These are phyloP conservation scores for Bedellia somnulentella DNA, from an alignment of 2,888 invertebrate genomes.

Conservation along the genomic window DNA sequence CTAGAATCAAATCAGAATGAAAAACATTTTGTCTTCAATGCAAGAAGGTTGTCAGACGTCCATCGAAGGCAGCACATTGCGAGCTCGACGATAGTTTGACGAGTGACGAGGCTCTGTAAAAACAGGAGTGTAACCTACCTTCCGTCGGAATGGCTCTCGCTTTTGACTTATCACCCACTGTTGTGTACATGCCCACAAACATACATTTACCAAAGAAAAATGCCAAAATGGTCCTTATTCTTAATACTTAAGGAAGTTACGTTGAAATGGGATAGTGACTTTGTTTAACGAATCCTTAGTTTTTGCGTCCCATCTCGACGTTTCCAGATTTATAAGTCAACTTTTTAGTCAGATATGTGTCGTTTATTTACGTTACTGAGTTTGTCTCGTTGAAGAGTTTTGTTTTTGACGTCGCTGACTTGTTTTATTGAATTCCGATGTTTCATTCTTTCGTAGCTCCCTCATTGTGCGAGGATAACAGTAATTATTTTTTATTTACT, in stretches of 20 bases:
- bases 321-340: constrained; percentile 7
- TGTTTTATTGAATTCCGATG: constrained; percentile 5
- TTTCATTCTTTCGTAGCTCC: constrained; percentile 3
- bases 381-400: constrained; percentile 2
- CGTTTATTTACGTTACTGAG: constrained; percentile 4
- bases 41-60: constrained; percentile 46
- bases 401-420: constrained; percentile 4
- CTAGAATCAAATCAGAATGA: too few relatives aligned
- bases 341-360: constrained; percentile 10
- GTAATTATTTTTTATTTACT: neutral
- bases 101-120: constrained; percentile 51
- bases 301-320: constrained; percentile 1
- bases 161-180: constrained; percentile 37
- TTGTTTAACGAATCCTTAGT: neutral
- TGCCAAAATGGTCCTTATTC: too few relatives aligned
- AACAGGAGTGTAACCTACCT: constrained; percentile 45
- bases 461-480: neutral
- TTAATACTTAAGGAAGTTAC: too few relatives aligned
- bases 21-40: too few relatives aligned
- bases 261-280: too few relatives aligned
- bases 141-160: constrained; percentile 22
- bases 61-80: constrained; percentile 53
- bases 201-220: too few relatives aligned
- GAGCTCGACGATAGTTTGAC: constrained; percentile 50
- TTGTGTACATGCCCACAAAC: too few relatives aligned